Base-by-base conservation (phyloP, 1,140 invertebrate genomes). In the Drosophila ficusphila region DNA sequence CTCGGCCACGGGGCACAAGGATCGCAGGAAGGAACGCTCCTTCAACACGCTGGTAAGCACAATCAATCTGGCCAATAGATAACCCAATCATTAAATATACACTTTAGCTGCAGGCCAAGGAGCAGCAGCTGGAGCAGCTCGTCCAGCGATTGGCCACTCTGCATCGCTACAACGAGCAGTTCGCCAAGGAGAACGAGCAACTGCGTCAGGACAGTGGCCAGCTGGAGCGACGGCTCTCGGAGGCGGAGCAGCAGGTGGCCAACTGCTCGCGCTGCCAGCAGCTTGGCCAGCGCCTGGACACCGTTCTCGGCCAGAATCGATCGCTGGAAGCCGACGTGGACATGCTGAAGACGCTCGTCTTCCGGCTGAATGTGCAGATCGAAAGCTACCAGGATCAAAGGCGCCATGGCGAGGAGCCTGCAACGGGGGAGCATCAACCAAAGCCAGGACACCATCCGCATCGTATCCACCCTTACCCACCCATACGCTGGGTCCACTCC, bases 321-420 rank as follows among this genome's bases (percentile, higher is more conserved):
- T 92, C 93, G 29, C 78, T 94, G 4, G 89, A 88, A 18, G 92
- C 94, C 74, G 95, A 96, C 81, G 89, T 95, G 33, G 89, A 92
- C 14, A 93, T 95, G 91, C 79, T 95, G 3, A 95, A 95, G 90
- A 94, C 93, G 34, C 92, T 96, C 0, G 93, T 95, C 56, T 95
- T 94, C 44, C 92, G 93, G 6, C 90, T 95, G 25, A 96, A 95
- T 78, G 92, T 94, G 14, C 94, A 95, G 76, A 90, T 96, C 31
- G 94, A 94, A 78, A 92, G 92, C 19, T 95, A 95, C 86, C 95
- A 95, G 90, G 94, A 95, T 61, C 94, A 49, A 44, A 51, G 75
- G 34, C 60, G 71, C 4, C 58, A 41, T 1, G 47, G 51, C 2
- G 67, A 71, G 51, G 76, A 73, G 44, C 41, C 36, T 19, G 12